Percentiles rank a stretch among this genome's conserved stretches.
phyloP scores from a whole-genome alignment of 2,113 vertebrate genomes.

The Antechinus flavipes region DNA sequence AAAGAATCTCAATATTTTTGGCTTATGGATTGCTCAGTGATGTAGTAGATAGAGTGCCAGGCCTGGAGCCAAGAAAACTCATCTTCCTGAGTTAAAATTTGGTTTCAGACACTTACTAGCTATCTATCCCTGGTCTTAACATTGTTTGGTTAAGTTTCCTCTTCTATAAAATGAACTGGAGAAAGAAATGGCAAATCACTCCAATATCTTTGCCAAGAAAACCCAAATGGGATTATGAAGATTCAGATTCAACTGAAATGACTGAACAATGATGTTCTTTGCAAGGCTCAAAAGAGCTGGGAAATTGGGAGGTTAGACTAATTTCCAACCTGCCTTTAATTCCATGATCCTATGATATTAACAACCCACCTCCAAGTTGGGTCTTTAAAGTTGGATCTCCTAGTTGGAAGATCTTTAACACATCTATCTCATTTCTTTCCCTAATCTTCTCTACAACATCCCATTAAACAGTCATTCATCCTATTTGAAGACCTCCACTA shows the following conservation, averaged over 20 bases:
- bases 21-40: neutral
- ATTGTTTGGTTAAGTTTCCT: neutral
- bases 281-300: neutral
- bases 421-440: neutral
- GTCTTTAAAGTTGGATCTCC: neutral
- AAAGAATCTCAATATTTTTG: neutral
- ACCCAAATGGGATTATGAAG: neutral
- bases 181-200: neutral
- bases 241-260: neutral
- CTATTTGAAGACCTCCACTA: neutral
- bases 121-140: neutral
- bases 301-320: neutral
- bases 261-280: neutral
- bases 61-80: neutral
- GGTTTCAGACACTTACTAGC: neutral
- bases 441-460: neutral
- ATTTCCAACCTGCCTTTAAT: neutral
- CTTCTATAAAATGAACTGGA: neutral
- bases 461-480: neutral
- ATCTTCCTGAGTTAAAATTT: no score
- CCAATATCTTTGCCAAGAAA: neutral
- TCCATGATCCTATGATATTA: neutral
- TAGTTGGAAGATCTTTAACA: neutral
- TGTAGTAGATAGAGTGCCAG: no score
- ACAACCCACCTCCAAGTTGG: neutral